Conservation (phyloP, 1,140 invertebrate species). For the Paraescarpia echinospica region DNA sequence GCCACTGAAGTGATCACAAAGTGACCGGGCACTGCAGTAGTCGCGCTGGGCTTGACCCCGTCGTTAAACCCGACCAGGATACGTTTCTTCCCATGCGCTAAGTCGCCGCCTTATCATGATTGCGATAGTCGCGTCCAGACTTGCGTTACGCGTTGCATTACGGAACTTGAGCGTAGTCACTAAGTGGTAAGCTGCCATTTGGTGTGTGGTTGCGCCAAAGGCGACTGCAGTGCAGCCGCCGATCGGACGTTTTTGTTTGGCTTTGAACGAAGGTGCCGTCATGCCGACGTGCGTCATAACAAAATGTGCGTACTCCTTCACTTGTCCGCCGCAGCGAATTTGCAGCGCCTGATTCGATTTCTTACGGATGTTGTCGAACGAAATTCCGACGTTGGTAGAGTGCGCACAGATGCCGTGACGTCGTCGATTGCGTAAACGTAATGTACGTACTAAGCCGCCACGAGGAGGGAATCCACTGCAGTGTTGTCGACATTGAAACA, state of each 20-base stretch:
- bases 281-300: not conserved
- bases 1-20: not conserved
- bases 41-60: not conserved
- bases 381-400: not conserved
- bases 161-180: not conserved
- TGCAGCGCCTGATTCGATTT: not conserved
- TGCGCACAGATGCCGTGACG: not conserved
- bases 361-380: not conserved
- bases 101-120: not conserved
- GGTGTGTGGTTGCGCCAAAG: not conserved
- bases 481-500: not conserved
- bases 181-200: not conserved
- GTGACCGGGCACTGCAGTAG: not conserved
- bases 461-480: not conserved
- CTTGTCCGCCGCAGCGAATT: not conserved
- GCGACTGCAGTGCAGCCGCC: not conserved
- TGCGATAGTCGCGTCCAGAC: not conserved
- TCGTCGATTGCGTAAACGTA: not conserved
- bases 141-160: not conserved
- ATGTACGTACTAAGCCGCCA: not conserved
- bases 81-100: not conserved
- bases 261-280: not conserved
- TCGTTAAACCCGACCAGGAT: not conserved
- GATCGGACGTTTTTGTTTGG: not conserved
- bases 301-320: not conserved